Evolutionary conservation across 2,888 invertebrate species (phyloP).

Genomic region (Melinopterus prodromus): DNA sequence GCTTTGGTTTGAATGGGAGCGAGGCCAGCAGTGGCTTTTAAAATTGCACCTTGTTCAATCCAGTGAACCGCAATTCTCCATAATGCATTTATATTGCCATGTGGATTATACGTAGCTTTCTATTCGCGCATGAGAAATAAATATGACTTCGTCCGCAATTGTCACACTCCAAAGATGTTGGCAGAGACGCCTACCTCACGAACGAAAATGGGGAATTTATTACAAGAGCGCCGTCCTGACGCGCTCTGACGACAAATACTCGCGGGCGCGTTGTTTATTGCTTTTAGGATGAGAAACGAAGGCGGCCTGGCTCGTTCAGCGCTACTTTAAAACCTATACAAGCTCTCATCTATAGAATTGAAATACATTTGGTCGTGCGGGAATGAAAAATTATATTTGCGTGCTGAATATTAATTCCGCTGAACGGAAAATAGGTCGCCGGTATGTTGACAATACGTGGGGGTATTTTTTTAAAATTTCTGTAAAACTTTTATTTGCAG

Average conservation of each 20-base stretch:
- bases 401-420: too few relatives aligned
- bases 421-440: too few relatives aligned
- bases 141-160: not conserved
- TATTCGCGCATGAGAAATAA: not conserved
- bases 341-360: not conserved
- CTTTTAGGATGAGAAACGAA: not conserved
- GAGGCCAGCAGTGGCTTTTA: not conserved
- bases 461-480: too few relatives aligned
- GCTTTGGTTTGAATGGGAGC: too few relatives aligned
- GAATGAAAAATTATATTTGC: too few relatives aligned
- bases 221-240: not conserved
- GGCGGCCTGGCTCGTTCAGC: not conserved
- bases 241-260: not conserved
- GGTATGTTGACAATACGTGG: too few relatives aligned
- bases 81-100: not conserved
- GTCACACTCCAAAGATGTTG: not conserved
- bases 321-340: not conserved
- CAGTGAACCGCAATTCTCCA: not conserved
- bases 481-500: too few relatives aligned
- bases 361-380: not conserved
- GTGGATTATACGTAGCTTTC: not conserved
- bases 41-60: not conserved
- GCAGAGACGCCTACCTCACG: not conserved
- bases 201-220: not conserved
- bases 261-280: not conserved